Evolutionary conservation across 1,140 invertebrate species (phyloP), one percentile per base, ranked within the genome.

Genomic region (Bradynema listronoti): DNA sequence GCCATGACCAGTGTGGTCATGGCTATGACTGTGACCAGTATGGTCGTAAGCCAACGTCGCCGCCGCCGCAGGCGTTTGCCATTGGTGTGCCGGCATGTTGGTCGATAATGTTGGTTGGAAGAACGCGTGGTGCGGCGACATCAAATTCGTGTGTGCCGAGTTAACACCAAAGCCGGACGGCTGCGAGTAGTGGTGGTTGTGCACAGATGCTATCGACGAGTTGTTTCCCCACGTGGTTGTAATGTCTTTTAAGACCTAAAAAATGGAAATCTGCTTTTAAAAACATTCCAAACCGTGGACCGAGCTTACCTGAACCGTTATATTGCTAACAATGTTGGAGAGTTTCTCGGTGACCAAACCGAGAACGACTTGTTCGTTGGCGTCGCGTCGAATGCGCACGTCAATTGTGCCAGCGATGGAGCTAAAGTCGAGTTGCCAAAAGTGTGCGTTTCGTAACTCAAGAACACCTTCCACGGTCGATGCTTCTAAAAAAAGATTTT

Each of bases 351-450:
- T 81, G 24, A 86, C 82, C 67, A 84, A 83, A 5, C 81, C 80
- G 29, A 86, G 71, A 7, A 86, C 85, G 58, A 84, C 68, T 71
- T 85, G 84, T 73, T 85, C 85, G 75, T 86, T 82, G 4, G 85
- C 85, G 77, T 86, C 85, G 33, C 84, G 73, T 51, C 85, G 71
- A 2, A 86, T 81, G 9, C 47, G 25, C n/a, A 61, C 74, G 55
- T 64, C 56, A 9, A 68, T 58, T 9, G 64, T 47, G 33, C 67
- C 56, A 52, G 58, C 72, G 54, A 75, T 69, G 69, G 81, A 81
- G 27, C 83, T 84, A 77, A 86, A 86, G 50, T 85, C 84, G 14
- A 86, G 69, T n/a, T 84, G 85, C 85, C 85, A 87, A 68, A 86
- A 86, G 69, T 85, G 82, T 69, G 85, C 84, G 75, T 85, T 82